phyloP scores from a whole-genome alignment of 2,888 invertebrate genomes.

The Eurois occulta region DNA sequence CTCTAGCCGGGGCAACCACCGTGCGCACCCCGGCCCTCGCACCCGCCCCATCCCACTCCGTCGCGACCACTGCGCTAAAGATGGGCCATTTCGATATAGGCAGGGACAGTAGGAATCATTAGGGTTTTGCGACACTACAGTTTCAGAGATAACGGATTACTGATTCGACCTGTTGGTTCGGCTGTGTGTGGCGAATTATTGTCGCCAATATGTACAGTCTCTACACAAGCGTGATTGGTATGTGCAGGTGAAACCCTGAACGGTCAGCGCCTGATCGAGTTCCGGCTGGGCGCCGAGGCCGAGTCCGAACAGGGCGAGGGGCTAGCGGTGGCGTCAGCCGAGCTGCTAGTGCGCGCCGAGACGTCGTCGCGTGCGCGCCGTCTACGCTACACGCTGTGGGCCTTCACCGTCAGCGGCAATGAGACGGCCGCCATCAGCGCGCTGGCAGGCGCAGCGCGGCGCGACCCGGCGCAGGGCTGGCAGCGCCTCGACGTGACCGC shows the following conservation, averaged over 20 bases:
- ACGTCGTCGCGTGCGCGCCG: constrained; percentile 78
- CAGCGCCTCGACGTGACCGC: constrained; percentile 96
- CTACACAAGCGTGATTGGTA: constrained; percentile 34
- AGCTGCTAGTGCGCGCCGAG: constrained; percentile 93
- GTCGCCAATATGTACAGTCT: neutral
- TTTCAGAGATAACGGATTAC: constrained; percentile 38
- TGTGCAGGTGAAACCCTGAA: constrained; percentile 94
- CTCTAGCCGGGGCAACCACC: constrained; percentile 86
- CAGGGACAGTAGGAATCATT: constrained; percentile 71
- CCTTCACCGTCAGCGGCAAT: constrained; percentile 93
- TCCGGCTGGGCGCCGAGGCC: constrained; percentile 93
- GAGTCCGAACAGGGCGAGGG: constrained; percentile 88
- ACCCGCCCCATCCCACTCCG: constrained; percentile 38
- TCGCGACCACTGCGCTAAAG: constrained; percentile 72
- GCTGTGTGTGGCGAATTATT: constrained; percentile 10
- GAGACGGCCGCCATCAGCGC: constrained; percentile 87
- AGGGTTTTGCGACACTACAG: constrained; percentile 40
- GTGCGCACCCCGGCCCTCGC: constrained; percentile 77
- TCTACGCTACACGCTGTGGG: constrained; percentile 92
- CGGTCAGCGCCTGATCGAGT: constrained; percentile 96
- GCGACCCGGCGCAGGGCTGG: constrained; percentile 93
- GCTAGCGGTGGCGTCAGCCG: constrained; percentile 94
- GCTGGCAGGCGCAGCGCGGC: constrained; percentile 89
- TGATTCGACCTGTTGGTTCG: neutral
- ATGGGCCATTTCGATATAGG: constrained; percentile 84